phyloP scores from a whole-genome alignment of 2,113 vertebrate genomes.

The Bujurquina vittata region DNA sequence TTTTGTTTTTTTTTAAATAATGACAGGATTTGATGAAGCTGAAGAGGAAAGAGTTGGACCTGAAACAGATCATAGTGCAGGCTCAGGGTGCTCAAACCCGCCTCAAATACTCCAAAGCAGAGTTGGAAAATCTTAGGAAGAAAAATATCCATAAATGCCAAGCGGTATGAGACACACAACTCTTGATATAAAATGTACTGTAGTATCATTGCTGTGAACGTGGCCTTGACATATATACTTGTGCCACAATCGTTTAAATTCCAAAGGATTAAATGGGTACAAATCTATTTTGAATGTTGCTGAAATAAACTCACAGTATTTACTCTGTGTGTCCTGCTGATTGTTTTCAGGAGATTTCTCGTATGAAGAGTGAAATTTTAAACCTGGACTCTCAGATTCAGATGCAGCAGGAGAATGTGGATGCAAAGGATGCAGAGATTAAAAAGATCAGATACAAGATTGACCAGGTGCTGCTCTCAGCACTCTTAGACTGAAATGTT shows the following conservation, averaged over 20 bases:
- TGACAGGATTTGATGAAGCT: conserved; percentile 87
- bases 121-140: conserved; percentile 86
- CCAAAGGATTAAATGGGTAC: background rate
- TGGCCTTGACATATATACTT: too few species aligned
- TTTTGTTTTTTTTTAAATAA: too few species aligned
- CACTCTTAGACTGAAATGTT: background rate
- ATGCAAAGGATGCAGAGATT: conserved; percentile 78
- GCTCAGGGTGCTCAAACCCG: conserved; percentile 86
- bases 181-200: background rate
- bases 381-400: conserved; percentile 84
- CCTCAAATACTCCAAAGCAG: conserved; percentile 89
- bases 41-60: conserved; percentile 87
- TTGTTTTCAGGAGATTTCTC: conserved; percentile 88
- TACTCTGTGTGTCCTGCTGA: background rate
- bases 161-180: conserved; percentile 70
- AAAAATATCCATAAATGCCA: conserved; percentile 82
- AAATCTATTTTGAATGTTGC: background rate
- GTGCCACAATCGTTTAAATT: background rate
- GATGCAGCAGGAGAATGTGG: conserved; percentile 81
- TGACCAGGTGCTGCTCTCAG: conserved; percentile 80
- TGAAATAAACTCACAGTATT: background rate
- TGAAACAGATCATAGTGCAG: conserved; percentile 86
- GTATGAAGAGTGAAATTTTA: conserved; percentile 85
- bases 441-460: conserved; percentile 79
- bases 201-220: background rate